A percentile compares a stretch with the other conserved stretches of the same genome.
phyloP scores from a whole-genome alignment of 2,797 vertebrate species.

The Hippopotamyrus pictus region DNA sequence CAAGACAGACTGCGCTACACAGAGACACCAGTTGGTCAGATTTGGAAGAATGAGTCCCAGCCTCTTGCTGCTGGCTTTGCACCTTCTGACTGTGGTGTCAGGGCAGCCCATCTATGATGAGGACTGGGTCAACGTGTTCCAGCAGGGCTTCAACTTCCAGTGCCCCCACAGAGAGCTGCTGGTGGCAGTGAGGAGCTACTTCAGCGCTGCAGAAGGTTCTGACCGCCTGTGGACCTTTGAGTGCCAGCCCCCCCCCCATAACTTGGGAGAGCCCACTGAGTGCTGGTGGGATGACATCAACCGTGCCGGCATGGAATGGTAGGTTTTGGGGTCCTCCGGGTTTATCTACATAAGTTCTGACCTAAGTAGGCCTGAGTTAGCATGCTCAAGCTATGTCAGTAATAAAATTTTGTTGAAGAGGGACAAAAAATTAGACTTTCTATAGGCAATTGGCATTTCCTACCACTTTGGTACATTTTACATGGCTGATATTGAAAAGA shows the following conservation, averaged over 20 bases:
- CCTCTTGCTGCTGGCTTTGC: conserved; percentile 52
- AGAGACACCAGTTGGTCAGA: conserved; percentile 43
- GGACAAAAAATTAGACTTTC: neutral
- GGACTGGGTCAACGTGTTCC: conserved; percentile 77
- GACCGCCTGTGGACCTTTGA: conserved; percentile 90
- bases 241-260: conserved; percentile 77
- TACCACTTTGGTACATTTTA: neutral
- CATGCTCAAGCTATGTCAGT: neutral
- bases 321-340: conserved; percentile 46
- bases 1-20: neutral
- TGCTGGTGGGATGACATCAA: conserved; percentile 99
- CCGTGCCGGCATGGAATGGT: conserved; percentile 88
- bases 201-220: conserved; percentile 75
- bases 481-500: neutral
- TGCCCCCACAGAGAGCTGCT: conserved; percentile 85
- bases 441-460: neutral
- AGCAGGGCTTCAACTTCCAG: conserved; percentile 94
- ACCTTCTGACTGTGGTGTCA: conserved; percentile 51
- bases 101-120: conserved; percentile 64
- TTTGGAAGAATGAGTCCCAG: conserved; percentile 68
- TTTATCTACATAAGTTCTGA: neutral
- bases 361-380: neutral
- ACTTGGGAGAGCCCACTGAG: conserved; percentile 78
- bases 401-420: neutral
- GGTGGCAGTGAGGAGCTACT: conserved; percentile 81